Evolutionary conservation across 2,888 invertebrate species (phyloP).

Genomic region (Reticulitermes lucifugus): DNA sequence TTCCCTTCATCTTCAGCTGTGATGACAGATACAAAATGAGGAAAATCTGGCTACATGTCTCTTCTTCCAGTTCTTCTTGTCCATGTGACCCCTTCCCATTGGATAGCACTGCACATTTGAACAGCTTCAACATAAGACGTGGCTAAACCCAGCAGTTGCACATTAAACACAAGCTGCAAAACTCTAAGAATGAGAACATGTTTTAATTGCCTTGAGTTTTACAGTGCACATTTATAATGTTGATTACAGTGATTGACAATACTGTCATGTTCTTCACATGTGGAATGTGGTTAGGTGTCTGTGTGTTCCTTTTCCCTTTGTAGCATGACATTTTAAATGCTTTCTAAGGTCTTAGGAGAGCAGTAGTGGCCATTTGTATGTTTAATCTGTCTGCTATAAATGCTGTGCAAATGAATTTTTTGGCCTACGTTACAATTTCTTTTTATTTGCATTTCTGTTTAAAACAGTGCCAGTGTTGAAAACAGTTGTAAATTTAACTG

Average conservation of each 20-base stretch:
- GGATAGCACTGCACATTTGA: background rate
- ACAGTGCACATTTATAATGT: background rate
- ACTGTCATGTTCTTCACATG: background rate
- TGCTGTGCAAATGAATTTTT: background rate
- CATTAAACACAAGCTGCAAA: background rate
- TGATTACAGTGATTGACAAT: too few species aligned
- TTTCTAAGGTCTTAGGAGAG: background rate
- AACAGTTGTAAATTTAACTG: background rate
- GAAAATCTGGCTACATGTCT: too few species aligned
- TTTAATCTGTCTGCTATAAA: background rate
- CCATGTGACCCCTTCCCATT: background rate
- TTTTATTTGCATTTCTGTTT: background rate
- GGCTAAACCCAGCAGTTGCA: background rate
- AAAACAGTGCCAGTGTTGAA: constrained; percentile 3
- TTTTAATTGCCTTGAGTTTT: background rate
- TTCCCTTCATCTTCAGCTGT: too few species aligned
- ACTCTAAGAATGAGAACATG: too few species aligned
- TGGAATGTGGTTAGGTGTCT: background rate
- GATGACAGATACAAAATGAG: too few species aligned
- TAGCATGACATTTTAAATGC: background rate
- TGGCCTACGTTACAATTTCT: constrained; percentile 3
- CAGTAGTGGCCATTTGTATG: constrained; percentile 3
- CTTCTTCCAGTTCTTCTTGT: too few species aligned
- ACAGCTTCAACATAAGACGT: background rate
- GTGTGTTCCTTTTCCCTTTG: background rate